Evolutionary conservation across 2,113 vertebrate genomes (phyloP), one percentile per base, ranked within the genome.

Genomic region (Dromiciops gliroides): DNA sequence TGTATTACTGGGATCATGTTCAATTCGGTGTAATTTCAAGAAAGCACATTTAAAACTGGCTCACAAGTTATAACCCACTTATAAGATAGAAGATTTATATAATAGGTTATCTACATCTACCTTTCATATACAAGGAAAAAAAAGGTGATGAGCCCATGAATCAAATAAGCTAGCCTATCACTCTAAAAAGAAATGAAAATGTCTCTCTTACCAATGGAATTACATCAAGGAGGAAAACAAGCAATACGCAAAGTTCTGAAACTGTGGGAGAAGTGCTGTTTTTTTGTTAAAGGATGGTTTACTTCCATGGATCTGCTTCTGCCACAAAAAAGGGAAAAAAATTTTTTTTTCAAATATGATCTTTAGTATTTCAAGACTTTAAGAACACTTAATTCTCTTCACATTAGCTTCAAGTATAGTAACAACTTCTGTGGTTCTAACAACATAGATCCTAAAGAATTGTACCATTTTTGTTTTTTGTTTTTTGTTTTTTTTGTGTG

Each of bases 151-250:
- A 23, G 52, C 22, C 0, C 22, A 47, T 12, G 26, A 83, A 22
- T 44, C 19, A 11, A 24, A 83, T 3, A 14, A 50, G 8, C 44
- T 50, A 88, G 22, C 91, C 6, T 0, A 9, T 12, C 0, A 4
- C 48, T 60, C 67, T 24, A 26, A 26, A 4, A 2, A 83, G 44
- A 75, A 44, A 48, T 0, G 0, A 3, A 37, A n/a, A 28, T 67
- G 25, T 28, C 37, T 89, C 89, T 93, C 98, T 98, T 98, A 99
- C 99, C 99, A 99, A 97, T 97, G 99, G 99, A 92, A 99, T 99
- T 60, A 99, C 99, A 0, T 99, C 99, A 89, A 99, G 98, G 12
- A 99, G 99, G 96, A 99, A 99, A 75, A 99, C 99, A 1, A 99
- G 97, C 48, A 99, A 99, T 0, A 96, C 98, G 93, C 99, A 99